Evolutionary conservation across 1,140 invertebrate species (phyloP), one percentile per base, ranked within the genome.

Genomic region (Drosophila nannoptera): DNA sequence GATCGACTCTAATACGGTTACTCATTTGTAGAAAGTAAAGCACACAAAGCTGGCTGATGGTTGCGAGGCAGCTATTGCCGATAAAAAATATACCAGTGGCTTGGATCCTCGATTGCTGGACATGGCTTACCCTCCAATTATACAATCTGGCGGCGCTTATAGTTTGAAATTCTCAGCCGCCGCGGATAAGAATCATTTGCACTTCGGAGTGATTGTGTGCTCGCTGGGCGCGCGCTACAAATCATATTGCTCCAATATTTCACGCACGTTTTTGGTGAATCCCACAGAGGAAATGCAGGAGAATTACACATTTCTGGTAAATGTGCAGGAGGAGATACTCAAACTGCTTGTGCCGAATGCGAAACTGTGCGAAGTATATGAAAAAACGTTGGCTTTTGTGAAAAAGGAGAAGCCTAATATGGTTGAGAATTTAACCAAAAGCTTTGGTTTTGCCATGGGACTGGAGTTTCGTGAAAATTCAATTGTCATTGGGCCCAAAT

Each of bases 241-340:
- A 89, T 97, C 95, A 0, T 99, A 99, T 87, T 99, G 99, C 90
- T 98, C 98, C 0, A 99, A 99, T 90, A 96, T 99, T 78, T 96
- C 98, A 9, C 93, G 99, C 59, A 99, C 99, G n/a, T 91, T 99
- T 65, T 90, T 99, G 74, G 97, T 99, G 0, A 98, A 99, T 91
- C 99, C 99, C 6, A 94, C 95, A 2, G 95, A 94, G 88, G 89
- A 90, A 69, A 90, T 94, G 78, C 91, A 97, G 92, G 94, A 95
- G 66, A 96, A 97, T 90, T 99, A 99, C 87, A 97, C 98, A 82
- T 97, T 98, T 89, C 90, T 99, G 46, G 88, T 99, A 1, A 94
- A 93, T 87, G 90, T 98, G n/a, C 95, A 99, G 90, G 97, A 99
- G 71, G 95, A 97, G 87, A 92, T 99, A 35, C 91, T 99, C 43